Base-by-base conservation (phyloP, 1,140 invertebrate genomes). In the Dolichoris vasculosae region DNA sequence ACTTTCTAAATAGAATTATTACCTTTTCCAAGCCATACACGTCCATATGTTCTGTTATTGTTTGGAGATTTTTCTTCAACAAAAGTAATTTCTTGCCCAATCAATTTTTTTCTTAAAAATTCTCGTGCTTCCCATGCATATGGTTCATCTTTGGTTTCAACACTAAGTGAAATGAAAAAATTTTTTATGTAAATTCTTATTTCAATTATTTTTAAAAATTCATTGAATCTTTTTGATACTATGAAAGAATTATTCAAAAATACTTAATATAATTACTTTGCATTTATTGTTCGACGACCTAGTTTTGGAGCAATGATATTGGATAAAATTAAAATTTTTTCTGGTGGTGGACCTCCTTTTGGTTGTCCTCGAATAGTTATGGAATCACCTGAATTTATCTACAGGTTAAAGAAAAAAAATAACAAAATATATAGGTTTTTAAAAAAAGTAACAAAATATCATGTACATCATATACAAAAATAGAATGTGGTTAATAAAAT, bases 41-140 rank as follows among this genome's bases (percentile, higher is more conserved):
- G 95, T 51, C 98, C 98, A 94, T 98, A 99, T 90, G 98, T 97
- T 90, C 97, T 95, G 15, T 95, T 96, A 17, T 95, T 96, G 88
- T 96, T 97, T 86, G 94, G 94, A 88, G 95, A 95, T 92, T 95
- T 97, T 88, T 97, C 96, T 77, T 94, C 94, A 35, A 94, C 95
- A 92, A 98, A 99, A 7, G 95, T 94, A 0, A 99, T 97, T 89
- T 97, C 96, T 92, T 98, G 96, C 7, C 98, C 98, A 90, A 99
- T 96, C 15, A 99, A 90, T 91, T 98, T 98, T 90, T 98, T 98
- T 43, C 98, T 94, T 46, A 99, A 93, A 92, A 96, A 99, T 94
- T 99, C 98, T 85, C 98, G 95, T 0, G 98, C 97, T 93, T 99
- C 98, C 98, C 98, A 99, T 2, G 98, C 98, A 94, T 95, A 99